These are phyloP conservation scores for Diaperis boleti DNA, from an alignment of 2,888 invertebrate species.

Conservation along the genomic window DNA sequence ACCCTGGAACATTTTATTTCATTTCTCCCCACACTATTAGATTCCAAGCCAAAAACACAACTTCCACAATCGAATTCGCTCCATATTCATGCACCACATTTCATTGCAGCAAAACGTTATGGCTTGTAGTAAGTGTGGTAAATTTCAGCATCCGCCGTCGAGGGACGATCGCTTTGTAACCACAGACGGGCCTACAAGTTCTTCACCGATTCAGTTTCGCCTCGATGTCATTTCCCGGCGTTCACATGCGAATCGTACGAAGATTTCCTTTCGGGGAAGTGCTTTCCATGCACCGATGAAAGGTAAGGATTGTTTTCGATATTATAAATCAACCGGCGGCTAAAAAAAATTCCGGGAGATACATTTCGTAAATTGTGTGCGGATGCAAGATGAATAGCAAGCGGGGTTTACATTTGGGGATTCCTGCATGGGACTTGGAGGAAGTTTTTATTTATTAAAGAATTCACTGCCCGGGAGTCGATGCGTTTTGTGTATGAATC, in stretches of 20 bases:
- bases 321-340: constrained; percentile 22
- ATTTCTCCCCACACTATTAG: background rate
- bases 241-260: constrained; percentile 90
- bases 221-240: constrained; percentile 91
- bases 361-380: constrained; percentile 8
- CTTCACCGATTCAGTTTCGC: constrained; percentile 93
- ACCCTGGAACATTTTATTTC: too few relatives aligned
- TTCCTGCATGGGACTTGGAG: background rate
- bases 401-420: background rate
- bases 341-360: constrained; percentile 13
- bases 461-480: background rate
- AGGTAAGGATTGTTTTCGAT: constrained; percentile 55
- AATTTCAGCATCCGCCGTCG: constrained; percentile 76
- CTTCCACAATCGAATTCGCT: constrained; percentile 2
- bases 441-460: constrained; percentile 5
- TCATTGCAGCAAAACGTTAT: background rate
- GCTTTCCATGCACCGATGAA: constrained; percentile 76
- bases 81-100: background rate
- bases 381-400: constrained; percentile 9
- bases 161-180: constrained; percentile 91
- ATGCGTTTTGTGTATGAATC: too few relatives aligned
- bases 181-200: constrained; percentile 94
- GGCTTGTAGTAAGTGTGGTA: constrained; percentile 18
- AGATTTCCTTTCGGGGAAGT: constrained; percentile 82
- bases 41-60: background rate